Conservation (phyloP, 2,797 vertebrate genomes). For the Margarornis squamiger region DNA sequence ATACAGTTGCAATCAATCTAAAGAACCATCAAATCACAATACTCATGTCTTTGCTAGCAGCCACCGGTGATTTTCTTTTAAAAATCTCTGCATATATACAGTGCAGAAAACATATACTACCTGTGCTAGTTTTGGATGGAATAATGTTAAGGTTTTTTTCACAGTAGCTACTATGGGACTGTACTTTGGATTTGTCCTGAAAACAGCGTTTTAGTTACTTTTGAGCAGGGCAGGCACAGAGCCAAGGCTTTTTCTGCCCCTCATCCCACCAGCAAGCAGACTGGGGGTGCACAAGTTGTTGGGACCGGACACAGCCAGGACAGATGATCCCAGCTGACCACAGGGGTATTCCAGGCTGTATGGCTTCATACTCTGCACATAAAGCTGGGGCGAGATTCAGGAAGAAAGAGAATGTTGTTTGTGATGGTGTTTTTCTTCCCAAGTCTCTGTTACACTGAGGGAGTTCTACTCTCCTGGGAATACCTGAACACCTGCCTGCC, state of each 20-base stretch:
- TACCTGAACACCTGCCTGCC: neutral
- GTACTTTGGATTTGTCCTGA: neutral
- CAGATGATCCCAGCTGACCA: neutral
- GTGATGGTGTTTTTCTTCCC: neutral
- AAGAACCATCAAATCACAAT: neutral
- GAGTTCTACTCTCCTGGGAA: neutral
- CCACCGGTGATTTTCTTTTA: neutral
- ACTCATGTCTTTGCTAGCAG: neutral
- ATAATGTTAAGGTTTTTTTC: neutral
- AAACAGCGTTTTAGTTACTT: neutral
- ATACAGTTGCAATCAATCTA: neutral
- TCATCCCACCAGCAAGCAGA: neutral
- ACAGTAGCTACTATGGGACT: accelerated
- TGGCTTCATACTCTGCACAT: accelerated
- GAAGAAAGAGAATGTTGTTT: neutral
- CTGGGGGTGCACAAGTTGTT: neutral
- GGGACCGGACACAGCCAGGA: neutral
- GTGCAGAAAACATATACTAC: neutral
- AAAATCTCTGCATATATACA: neutral
- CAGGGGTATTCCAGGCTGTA: neutral
- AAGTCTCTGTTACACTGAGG: neutral
- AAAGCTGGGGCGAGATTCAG: neutral
- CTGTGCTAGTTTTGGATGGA: neutral
- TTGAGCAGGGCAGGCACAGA: neutral
- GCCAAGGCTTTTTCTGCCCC: neutral